These are phyloP conservation scores for Etheostoma nigrum DNA, from an alignment of 2,797 vertebrate genomes.

Conservation along the genomic window DNA sequence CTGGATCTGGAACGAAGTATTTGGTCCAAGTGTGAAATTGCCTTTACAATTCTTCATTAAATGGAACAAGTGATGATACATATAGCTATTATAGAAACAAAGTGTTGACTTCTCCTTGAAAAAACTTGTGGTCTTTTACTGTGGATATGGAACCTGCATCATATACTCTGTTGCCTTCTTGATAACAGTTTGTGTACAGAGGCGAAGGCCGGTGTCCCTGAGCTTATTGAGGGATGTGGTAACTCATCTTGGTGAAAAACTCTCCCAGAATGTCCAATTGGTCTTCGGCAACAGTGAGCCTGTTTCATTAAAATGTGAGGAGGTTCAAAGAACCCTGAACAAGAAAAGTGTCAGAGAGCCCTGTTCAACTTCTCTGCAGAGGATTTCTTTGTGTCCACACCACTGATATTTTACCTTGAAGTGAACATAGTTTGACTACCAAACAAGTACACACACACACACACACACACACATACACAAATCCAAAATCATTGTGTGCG, in stretches of 20 bases:
- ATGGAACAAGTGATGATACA: not conserved
- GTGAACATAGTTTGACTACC: slow-evolving; percentile 26
- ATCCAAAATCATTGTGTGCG: slow-evolving; percentile 44
- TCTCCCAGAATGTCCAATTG: slow-evolving; percentile 24
- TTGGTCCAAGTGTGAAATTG: not conserved
- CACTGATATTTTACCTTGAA: slow-evolving; percentile 34
- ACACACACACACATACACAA: slow-evolving; percentile 16
- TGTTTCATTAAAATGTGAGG: slow-evolving; percentile 27
- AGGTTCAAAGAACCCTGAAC: slow-evolving; percentile 19
- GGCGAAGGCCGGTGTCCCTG: slow-evolving; percentile 9
- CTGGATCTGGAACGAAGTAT: not conserved
- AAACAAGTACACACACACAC: slow-evolving; percentile 14
- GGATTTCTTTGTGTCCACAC: slow-evolving; percentile 3
- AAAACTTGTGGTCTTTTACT: not conserved
- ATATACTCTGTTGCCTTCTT: not conserved
- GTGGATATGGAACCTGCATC: not conserved
- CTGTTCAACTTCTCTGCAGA: slow-evolving; percentile 10
- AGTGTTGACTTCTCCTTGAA: not conserved
- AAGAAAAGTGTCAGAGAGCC: slow-evolving; percentile 9
- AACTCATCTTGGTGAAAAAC: slow-evolving; percentile 29
- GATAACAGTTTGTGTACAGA: slow-evolving; percentile 1
- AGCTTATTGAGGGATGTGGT: not conserved
- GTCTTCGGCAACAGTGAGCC: not conserved
- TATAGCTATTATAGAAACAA: not conserved
- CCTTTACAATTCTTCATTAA: not conserved